A percentile compares a stretch with the other conserved stretches of the same genome.
These are phyloP conservation scores for Stegostoma tigrinum DNA, from an alignment of 2,113 vertebrate species.

Conservation along the genomic window DNA sequence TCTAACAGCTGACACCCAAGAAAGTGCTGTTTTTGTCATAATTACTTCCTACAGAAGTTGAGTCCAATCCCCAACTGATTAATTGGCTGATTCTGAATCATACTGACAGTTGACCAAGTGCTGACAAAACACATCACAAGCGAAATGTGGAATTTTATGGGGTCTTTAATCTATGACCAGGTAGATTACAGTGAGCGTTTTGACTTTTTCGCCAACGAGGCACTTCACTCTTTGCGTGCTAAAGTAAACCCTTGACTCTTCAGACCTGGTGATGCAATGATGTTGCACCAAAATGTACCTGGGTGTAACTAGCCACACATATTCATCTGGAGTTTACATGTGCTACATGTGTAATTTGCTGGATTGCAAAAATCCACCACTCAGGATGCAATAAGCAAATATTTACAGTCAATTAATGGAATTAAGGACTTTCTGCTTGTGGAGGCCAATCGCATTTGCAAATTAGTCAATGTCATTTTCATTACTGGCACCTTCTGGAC, in stretches of 20 bases:
- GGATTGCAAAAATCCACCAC: conserved; percentile 18
- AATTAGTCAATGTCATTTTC: conserved; percentile 84
- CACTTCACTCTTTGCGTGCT: no score
- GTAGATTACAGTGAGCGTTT: not conserved
- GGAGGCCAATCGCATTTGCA: not conserved
- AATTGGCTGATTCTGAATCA: not conserved
- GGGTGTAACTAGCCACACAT: not conserved
- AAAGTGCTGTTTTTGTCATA: not conserved
- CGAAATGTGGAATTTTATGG: not conserved
- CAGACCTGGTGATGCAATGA: conserved; percentile 43
- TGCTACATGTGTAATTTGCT: not conserved
- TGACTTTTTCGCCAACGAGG: not conserved
- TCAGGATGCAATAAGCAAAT: conserved; percentile 32
- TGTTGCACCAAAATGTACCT: conserved; percentile 38
- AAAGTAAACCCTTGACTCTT: not conserved
- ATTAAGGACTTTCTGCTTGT: conserved; percentile 29
- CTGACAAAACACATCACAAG: conserved; percentile 6
- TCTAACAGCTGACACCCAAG: not conserved
- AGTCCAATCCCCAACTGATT: not conserved
- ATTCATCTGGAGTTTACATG: conserved; percentile 6
- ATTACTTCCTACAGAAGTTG: not conserved
- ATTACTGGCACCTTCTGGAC: conserved; percentile 87
- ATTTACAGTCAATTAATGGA: conserved; percentile 39
- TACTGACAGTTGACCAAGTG: not conserved
- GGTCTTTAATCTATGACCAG: not conserved